phyloP scores from a whole-genome alignment of 2,888 invertebrate species.

The Hymenopus coronatus region DNA sequence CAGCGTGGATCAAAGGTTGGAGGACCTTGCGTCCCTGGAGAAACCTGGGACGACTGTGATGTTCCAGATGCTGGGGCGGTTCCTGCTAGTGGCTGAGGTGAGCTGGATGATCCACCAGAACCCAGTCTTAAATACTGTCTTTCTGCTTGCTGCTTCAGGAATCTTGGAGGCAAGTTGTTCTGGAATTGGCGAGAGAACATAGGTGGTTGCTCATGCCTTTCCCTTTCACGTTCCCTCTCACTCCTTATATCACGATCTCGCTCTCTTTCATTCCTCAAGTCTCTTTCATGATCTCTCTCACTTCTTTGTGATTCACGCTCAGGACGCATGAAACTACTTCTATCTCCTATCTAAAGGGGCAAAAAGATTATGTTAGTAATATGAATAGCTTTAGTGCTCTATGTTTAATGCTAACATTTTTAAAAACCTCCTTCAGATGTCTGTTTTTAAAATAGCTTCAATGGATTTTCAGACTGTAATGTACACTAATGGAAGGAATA shows the following conservation, averaged over 20 bases:
- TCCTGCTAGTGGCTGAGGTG: slow-evolving; percentile 24
- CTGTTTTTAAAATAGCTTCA: too few relatives aligned
- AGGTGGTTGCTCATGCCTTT: slow-evolving; percentile 45
- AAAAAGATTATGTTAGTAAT: neutral
- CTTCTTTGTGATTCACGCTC: slow-evolving; percentile 33
- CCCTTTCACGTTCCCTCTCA: slow-evolving; percentile 39
- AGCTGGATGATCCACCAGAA: slow-evolving; percentile 23
- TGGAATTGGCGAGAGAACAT: slow-evolving; percentile 74
- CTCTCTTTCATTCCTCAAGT: slow-evolving; percentile 18
- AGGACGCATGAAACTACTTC: slow-evolving; percentile 18
- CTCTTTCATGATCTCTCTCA: slow-evolving; percentile 34
- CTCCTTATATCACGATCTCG: slow-evolving; percentile 43
- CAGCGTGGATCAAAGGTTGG: slow-evolving; percentile 29
- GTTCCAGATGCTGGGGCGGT: slow-evolving; percentile 11
- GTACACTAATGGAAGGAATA: too few relatives aligned
- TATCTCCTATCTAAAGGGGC: slow-evolving; percentile 22
- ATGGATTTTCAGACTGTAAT: too few relatives aligned
- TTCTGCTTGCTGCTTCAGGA: slow-evolving; percentile 72
- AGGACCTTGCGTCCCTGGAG: slow-evolving; percentile 21
- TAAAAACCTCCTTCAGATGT: too few relatives aligned
- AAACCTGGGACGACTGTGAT: slow-evolving; percentile 19
- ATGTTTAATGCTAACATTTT: too few relatives aligned
- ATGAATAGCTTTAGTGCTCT: neutral
- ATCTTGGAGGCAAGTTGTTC: slow-evolving; percentile 80
- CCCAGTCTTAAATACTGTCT: slow-evolving; percentile 31